These are phyloP conservation scores for Crepidodera aurea DNA, from an alignment of 2,888 invertebrate species.

Conservation along the genomic window DNA sequence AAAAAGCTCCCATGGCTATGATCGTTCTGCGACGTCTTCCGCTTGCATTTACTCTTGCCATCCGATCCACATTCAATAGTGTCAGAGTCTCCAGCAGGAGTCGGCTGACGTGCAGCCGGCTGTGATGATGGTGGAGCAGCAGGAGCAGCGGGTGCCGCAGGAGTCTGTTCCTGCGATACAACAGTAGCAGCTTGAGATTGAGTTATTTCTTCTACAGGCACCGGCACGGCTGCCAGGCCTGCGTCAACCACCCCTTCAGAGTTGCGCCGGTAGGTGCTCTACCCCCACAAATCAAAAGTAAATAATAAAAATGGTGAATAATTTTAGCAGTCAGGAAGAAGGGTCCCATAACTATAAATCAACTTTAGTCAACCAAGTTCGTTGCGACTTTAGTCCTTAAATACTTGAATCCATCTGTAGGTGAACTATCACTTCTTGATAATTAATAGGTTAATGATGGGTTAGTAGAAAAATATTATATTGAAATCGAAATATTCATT, in stretches of 20 bases:
- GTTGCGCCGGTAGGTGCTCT: constrained; percentile 63
- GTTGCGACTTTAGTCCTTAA: no score
- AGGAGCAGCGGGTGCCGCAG: constrained; percentile 73
- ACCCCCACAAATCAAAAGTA: constrained; percentile 54
- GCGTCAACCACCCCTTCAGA: constrained; percentile 62
- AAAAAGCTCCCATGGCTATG: constrained; percentile 94
- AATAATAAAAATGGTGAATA: constrained; percentile 26
- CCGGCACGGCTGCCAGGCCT: constrained; percentile 60
- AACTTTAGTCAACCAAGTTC: no score
- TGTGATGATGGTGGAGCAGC: constrained; percentile 71
- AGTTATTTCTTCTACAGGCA: constrained; percentile 60
- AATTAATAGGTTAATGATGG: no score
- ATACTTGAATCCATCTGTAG: no score
- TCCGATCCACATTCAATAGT: constrained; percentile 69
- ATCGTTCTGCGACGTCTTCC: constrained; percentile 90
- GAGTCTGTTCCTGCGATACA: constrained; percentile 53
- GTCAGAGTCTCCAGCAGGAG: constrained; percentile 64
- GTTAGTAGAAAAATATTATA: no score
- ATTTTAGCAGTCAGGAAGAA: constrained; percentile 29
- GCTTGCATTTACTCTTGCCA: constrained; percentile 74
- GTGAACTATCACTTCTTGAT: no score
- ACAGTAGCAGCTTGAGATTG: constrained; percentile 56
- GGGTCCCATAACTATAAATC: constrained; percentile 23
- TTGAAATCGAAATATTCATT: no score
- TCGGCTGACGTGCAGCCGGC: constrained; percentile 59